Evolutionary conservation across 2,888 invertebrate genomes (phyloP), one percentile per base, ranked within the genome.

Genomic region (Hofmannophila pseudospretella): DNA sequence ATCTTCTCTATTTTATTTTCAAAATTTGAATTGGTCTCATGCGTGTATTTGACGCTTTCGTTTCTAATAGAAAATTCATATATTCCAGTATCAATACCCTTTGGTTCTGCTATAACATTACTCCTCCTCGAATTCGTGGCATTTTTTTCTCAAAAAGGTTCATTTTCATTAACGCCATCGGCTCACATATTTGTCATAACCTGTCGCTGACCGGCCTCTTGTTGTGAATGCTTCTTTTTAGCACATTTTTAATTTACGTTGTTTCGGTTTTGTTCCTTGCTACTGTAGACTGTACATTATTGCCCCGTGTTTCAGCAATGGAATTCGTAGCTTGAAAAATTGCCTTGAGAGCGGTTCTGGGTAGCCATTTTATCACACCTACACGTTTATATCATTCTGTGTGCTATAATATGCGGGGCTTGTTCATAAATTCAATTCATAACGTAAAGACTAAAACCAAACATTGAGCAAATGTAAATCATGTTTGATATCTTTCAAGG

Each of bases 141-240:
- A 60, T 69, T 69, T 71, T 73, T 71, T 65, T 44, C n/a, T 40
- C 47, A 51, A 69, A 78, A 81, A 75, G 71, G 75, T 77, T 73
- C 78, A 72, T 80, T 84, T 86, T 86, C 82, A 86, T 86, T 85
- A 85, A 69, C 82, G 66, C 70, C 78, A 77, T 79, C 74, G 73
- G 74, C 76, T 84, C 81, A 84, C 86, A 85, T 86, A 85, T 85
- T 85, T 86, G 86, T 86, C 86, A 86, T 85, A 85, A 82, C 86
- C 71, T 66, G 71, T 68, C 71, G 67, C 66, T 65, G 62, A 54
- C 59, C 47, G 46, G 51, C 54, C 60, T 38, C 67, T 58, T 67
- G 58, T 53, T 54, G 47, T 43, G 54, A 65, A 54, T 73, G 66
- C 56, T 80, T 69, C 67, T 78, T 84, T 85, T 85, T 79, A 63